Conservation (phyloP, 2,888 invertebrate species). For the Dichetophora obliterata region DNA sequence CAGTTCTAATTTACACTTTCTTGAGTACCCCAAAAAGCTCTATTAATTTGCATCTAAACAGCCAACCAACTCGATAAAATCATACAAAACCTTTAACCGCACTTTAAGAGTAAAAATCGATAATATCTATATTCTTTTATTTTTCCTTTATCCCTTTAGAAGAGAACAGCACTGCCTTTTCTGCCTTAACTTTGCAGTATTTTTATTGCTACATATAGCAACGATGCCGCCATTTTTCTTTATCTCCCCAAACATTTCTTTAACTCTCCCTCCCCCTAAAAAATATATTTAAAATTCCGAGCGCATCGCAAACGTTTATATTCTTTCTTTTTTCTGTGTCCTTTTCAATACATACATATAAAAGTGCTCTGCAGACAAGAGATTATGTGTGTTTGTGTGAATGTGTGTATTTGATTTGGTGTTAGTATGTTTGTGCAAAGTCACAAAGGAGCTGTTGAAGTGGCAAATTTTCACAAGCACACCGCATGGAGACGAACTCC, state of each 20-base stretch:
- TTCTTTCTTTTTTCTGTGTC: not conserved
- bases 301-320: conserved; percentile 20
- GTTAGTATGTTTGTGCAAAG: conserved; percentile 24
- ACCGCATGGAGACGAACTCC: conserved; percentile 46
- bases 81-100: not conserved
- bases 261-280: conserved; percentile 13
- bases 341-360: not conserved
- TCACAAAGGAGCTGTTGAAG: conserved; percentile 69
- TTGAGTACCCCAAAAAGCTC: not conserved
- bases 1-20: not conserved
- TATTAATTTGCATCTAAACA: not conserved
- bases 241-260: conserved; percentile 20
- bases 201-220: not conserved
- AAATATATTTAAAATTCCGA: conserved; percentile 29
- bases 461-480: conserved; percentile 65
- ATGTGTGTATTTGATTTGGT: conserved; percentile 32
- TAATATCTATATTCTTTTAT: not conserved
- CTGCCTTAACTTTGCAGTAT: not conserved
- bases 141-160: too few relatives aligned
- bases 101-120: conserved; percentile 9
- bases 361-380: not conserved
- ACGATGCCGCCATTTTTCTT: conserved; percentile 9
- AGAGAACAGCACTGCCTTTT: too few relatives aligned
- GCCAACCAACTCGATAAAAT: not conserved
- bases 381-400: conserved; percentile 29